phyloP scores from a whole-genome alignment of 2,888 invertebrate genomes.

The Xestobium rufovillosum region DNA sequence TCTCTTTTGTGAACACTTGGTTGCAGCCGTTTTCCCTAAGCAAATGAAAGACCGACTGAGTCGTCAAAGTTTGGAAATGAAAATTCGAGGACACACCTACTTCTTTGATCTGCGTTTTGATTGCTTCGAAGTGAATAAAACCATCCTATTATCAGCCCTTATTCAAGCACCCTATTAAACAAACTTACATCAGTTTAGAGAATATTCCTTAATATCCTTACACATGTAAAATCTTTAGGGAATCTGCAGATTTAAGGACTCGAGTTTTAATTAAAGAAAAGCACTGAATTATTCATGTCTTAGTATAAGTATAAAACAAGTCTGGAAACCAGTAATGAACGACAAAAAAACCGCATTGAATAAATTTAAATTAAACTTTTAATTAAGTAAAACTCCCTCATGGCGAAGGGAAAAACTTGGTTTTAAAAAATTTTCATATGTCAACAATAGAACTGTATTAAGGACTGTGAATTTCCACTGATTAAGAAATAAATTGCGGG shows the following conservation, averaged over 20 bases:
- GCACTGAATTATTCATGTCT: conserved; percentile 20
- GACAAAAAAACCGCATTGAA: conserved; percentile 7
- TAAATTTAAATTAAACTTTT: conserved; percentile 1
- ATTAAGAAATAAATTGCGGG: conserved; percentile 20
- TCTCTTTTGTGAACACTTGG: too few relatives aligned
- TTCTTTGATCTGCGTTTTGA: too few relatives aligned
- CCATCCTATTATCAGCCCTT: too few relatives aligned
- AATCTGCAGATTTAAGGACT: conserved; percentile 4
- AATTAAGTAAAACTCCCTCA: background rate
- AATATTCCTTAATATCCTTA: too few relatives aligned
- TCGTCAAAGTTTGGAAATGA: too few relatives aligned
- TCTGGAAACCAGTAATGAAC: conserved; percentile 18
- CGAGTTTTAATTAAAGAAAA: conserved; percentile 14
- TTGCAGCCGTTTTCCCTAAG: too few relatives aligned
- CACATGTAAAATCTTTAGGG: too few relatives aligned
- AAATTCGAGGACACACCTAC: too few relatives aligned
- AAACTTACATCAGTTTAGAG: too few relatives aligned
- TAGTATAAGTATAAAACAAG: conserved; percentile 16
- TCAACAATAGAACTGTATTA: conserved; percentile 18
- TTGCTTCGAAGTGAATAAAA: too few relatives aligned
- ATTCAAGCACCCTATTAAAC: too few relatives aligned
- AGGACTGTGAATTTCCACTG: conserved; percentile 15
- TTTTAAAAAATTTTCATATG: conserved; percentile 10
- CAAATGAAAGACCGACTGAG: too few relatives aligned
- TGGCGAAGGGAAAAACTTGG: background rate